phyloP scores from a whole-genome alignment of 2,797 vertebrate genomes.

The Syncerus caffer region DNA sequence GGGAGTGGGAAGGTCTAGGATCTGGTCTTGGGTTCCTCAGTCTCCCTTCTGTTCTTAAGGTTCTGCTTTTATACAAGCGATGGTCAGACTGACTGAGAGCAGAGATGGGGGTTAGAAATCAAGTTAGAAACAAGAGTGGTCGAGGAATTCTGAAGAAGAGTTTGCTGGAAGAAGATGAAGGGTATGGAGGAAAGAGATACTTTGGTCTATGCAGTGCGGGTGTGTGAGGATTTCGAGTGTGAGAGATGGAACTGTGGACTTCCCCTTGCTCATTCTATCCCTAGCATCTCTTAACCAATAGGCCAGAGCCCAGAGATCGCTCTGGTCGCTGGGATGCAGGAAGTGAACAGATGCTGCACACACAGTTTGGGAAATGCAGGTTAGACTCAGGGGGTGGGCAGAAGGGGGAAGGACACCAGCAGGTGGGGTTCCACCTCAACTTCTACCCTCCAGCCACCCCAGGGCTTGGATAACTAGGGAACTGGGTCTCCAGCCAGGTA shows the following conservation, averaged over 20 bases:
- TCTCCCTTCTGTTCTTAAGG: slow-evolving; percentile 15
- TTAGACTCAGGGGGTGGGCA: not conserved
- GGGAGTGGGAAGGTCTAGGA: not conserved
- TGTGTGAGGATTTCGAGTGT: not conserved
- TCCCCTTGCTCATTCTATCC: not conserved
- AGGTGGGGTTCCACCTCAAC: not conserved
- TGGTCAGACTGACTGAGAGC: not conserved
- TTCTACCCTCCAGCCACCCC: not conserved
- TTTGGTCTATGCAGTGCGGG: not conserved
- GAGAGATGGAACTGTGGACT: not conserved
- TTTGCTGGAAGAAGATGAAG: slow-evolving; percentile 11
- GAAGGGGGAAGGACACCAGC: not conserved
- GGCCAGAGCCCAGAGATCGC: not conserved
- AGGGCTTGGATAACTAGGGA: slow-evolving; percentile 46
- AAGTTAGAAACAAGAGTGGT: not conserved
- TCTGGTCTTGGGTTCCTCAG: not conserved
- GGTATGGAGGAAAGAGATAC: not conserved
- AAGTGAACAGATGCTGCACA: not conserved
- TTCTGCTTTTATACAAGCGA: slow-evolving; percentile 22
- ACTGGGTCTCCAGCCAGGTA: slow-evolving; percentile 67
- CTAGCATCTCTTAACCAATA: slow-evolving; percentile 30
- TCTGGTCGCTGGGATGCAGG: not conserved
- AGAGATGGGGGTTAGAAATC: not conserved
- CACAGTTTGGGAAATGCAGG: not conserved
- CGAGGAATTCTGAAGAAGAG: slow-evolving; percentile 40